A percentile compares a stretch with the other conserved stretches of the same genome.
phyloP scores from a whole-genome alignment of 2,888 invertebrate species.

The Harpalus rubripes region DNA sequence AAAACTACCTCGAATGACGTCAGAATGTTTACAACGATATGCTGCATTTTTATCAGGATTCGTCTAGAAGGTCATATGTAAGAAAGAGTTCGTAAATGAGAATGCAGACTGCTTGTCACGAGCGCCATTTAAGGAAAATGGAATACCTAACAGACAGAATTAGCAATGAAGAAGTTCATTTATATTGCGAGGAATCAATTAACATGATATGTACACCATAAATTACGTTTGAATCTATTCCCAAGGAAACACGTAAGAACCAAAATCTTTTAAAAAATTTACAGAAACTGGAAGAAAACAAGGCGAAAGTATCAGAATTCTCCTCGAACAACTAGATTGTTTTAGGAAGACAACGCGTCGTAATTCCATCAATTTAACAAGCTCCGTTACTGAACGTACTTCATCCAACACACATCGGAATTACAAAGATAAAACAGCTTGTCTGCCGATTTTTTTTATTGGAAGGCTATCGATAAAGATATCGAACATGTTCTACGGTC shows the following conservation, averaged over 20 bases:
- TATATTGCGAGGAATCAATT: not conserved
- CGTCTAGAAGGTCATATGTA: no score
- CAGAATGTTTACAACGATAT: no score
- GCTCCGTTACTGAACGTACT: conserved; percentile 69
- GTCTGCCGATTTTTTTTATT: conserved; percentile 69
- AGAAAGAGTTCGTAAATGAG: no score
- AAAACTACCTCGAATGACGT: no score
- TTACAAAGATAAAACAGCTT: conserved; percentile 70
- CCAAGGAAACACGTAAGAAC: not conserved
- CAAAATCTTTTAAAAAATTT: not conserved
- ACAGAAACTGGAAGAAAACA: not conserved
- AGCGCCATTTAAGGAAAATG: no score
- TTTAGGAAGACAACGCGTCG: not conserved
- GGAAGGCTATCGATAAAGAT: conserved; percentile 70
- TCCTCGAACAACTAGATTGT: not conserved
- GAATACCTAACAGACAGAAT: no score
- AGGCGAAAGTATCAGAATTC: not conserved
- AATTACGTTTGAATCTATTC: not conserved
- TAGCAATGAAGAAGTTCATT: not conserved
- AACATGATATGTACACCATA: not conserved
- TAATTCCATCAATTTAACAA: conserved; percentile 68
- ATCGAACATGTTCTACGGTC: conserved; percentile 69
- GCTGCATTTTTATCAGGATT: no score
- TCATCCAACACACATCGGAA: conserved; percentile 70
- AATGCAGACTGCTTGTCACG: no score